Percentiles rank a stretch among this genome's conserved stretches.
These are phyloP conservation scores for Callospermophilus lateralis DNA, from an alignment of 2,113 vertebrate genomes.

Conservation along the genomic window DNA sequence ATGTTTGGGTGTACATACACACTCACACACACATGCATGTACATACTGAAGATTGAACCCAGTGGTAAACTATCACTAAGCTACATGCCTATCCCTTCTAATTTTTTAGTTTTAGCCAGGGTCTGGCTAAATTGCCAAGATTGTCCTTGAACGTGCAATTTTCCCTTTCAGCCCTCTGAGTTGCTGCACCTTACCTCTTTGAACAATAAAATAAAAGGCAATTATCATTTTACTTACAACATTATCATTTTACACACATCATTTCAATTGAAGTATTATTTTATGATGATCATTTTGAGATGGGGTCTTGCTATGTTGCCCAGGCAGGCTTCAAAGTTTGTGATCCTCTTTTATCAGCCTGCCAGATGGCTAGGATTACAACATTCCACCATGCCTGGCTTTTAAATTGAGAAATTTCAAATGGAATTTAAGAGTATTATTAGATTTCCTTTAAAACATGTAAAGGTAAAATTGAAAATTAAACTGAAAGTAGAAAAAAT, in stretches of 20 bases:
- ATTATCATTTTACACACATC: neutral
- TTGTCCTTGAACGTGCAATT: neutral
- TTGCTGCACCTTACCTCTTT: too few relatives aligned
- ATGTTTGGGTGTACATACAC: too few relatives aligned
- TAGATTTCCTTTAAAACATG: conserved; percentile 33
- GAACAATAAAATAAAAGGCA: neutral
- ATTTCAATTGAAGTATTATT: neutral
- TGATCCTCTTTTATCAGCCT: too few relatives aligned
- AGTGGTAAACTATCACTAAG: too few relatives aligned
- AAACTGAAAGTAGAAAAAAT: conserved; percentile 40
- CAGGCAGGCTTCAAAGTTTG: too few relatives aligned
- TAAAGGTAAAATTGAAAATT: neutral
- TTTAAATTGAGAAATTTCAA: neutral
- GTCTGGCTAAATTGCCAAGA: neutral
- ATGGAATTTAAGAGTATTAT: neutral
- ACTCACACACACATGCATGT: too few relatives aligned
- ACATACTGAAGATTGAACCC: too few relatives aligned
- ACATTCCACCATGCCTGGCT: too few relatives aligned
- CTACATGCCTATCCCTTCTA: too few relatives aligned
- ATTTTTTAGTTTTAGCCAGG: neutral
- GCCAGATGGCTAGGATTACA: too few relatives aligned
- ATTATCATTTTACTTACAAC: neutral
- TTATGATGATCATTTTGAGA: too few relatives aligned
- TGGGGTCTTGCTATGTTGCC: too few relatives aligned
- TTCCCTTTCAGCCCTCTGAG: neutral